phyloP scores from a whole-genome alignment of 2,888 invertebrate genomes.

The Oligia strigilis region DNA sequence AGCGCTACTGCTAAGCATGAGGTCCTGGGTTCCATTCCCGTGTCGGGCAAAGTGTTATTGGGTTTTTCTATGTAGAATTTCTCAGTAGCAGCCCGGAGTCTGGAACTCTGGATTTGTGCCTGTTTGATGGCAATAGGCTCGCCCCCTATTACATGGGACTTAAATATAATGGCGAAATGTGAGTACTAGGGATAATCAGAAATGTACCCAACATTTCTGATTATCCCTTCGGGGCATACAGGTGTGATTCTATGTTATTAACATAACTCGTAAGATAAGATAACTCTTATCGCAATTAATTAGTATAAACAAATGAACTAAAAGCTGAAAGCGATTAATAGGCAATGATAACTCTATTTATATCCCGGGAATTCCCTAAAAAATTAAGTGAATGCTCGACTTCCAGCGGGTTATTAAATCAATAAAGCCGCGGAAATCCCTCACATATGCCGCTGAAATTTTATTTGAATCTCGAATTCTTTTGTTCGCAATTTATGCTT shows the following conservation, averaged over 20 bases:
- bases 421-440: slow-evolving; percentile 35
- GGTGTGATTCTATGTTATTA: neutral
- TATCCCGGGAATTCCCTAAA: neutral
- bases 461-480: slow-evolving; percentile 20
- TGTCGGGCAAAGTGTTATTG: neutral
- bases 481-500: slow-evolving; percentile 18
- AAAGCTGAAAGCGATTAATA: neutral
- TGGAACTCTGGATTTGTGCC: neutral
- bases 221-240: neutral
- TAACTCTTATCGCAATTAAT: neutral
- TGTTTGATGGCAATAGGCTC: neutral
- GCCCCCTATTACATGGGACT: neutral
- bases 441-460: slow-evolving; percentile 22
- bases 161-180: neutral
- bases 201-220: neutral
- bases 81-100: neutral
- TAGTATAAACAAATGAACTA: neutral
- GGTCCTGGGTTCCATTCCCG: no score
- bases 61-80: neutral
- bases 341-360: slow-evolving; percentile 15
- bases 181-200: no score
- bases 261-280: no score
- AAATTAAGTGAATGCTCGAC: slow-evolving; percentile 12
- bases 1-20: neutral
- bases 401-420: slow-evolving; percentile 22